Conservation (phyloP, 2,797 vertebrate species). For the Phoeniculus purpureus region DNA sequence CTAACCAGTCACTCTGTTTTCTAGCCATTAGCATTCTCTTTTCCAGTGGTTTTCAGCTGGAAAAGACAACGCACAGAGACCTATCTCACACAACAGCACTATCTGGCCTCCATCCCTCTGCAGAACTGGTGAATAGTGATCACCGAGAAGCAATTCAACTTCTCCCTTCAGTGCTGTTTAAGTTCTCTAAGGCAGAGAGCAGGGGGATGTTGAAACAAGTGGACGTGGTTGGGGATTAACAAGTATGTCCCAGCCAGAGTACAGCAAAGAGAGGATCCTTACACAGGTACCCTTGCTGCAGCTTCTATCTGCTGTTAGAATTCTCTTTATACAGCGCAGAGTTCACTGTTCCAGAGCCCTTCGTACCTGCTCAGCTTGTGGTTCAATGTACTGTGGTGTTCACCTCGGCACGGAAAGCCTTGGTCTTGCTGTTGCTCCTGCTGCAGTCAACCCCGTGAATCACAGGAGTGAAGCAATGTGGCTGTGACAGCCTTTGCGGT, state of each 20-base stretch:
- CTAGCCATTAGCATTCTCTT: not conserved
- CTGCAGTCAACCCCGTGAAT: not conserved
- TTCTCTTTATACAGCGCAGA: not conserved
- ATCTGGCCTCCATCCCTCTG: not conserved
- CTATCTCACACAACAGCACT: not conserved
- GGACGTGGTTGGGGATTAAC: fast-evolving
- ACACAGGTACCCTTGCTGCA: not conserved
- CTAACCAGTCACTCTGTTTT: not conserved
- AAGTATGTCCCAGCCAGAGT: not conserved
- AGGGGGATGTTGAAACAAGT: not conserved
- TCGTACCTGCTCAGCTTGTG: not conserved
- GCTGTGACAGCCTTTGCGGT: not conserved
- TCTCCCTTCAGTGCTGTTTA: not conserved
- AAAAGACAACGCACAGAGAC: not conserved
- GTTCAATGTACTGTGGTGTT: not conserved
- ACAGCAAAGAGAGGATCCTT: fast-evolving
- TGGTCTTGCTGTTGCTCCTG: not conserved
- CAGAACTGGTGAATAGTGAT: not conserved
- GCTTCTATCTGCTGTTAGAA: not conserved
- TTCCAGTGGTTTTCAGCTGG: not conserved
- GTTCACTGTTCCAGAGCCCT: not conserved
- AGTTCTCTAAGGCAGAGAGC: not conserved
- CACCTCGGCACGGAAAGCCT: not conserved
- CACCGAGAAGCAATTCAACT: not conserved
- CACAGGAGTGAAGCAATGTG: fast-evolving